Base-by-base conservation (phyloP, 2,888 invertebrate species). In the Parthenolecanium corni region DNA sequence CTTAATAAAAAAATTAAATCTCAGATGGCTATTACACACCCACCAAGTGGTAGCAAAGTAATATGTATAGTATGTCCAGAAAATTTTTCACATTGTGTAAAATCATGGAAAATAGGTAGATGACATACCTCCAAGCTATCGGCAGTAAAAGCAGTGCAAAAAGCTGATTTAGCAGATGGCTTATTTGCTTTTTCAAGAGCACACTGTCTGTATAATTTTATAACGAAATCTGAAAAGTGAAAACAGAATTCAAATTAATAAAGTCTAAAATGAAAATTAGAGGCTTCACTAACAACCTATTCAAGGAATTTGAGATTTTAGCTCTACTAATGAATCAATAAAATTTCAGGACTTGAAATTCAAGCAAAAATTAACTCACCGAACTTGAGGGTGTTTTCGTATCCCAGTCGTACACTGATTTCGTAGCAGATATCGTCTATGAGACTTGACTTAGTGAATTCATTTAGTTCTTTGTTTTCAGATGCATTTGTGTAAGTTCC, bases 181-280 rank as follows among this genome's bases (percentile, higher is more conserved):
- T 81, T 79, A 86, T 86, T 86, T 0, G 89, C 84, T 71, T 86
- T 88, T 69, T 88, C 84, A 72, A 82, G 88, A 1, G 88, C 79
- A 69, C 90, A 90, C 77, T 86, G 82, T 67, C 87, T 83, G 71
- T 85, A 90, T 75, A 89, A 84, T 52, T 79, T 74, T 56, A 77
- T 72, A 11, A 89, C 74, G 5, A 79, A 76, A 11, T 66, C 72
- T 72, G 49, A 12, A 49, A 57, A 52, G 12, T 6, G n/a, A 18
- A 21, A 38, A 3, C 18, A 6, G n/a, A 40, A 23, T 4, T 12
- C 24, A 12, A 46, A 18, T 24, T 18, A 38, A 23, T 12, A n/a
- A n/a, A n/a, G n/a, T n/a, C n/a, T n/a, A n/a, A n/a, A n/a, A n/a
- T n/a, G n/a, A n/a, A n/a, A n/a, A n/a, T n/a, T n/a, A n/a, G n/a